Conservation (phyloP, 2,888 invertebrate genomes). For the Crepidodera aurea region DNA sequence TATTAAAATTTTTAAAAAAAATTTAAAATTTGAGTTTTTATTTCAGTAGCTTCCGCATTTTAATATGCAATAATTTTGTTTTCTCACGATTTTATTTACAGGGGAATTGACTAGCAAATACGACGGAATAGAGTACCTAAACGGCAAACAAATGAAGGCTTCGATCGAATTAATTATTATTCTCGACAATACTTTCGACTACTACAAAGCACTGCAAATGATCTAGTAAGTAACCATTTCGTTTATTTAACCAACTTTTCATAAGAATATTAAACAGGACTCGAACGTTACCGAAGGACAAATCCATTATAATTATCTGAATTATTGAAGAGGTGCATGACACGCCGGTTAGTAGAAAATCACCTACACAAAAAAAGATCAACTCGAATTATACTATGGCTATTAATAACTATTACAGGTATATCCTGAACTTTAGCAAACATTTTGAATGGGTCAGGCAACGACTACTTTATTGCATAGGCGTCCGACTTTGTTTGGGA, state of each 20-base stretch:
- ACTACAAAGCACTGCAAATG: conserved; percentile 66
- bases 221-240: conserved; percentile 61
- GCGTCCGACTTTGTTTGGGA: too few species aligned
- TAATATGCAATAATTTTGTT: too few species aligned
- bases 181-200: conserved; percentile 68
- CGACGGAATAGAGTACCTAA: conserved; percentile 45
- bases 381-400: background rate
- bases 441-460: background rate
- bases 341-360: background rate
- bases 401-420: background rate
- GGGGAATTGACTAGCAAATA: conserved; percentile 44
- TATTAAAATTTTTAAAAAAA: too few species aligned
- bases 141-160: conserved; percentile 53
- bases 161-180: conserved; percentile 67
- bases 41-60: too few species aligned
- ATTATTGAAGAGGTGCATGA: conserved; percentile 4
- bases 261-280: conserved; percentile 7
- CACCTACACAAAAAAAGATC: conserved; percentile 1
- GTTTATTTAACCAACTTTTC: background rate
- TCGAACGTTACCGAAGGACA: conserved; percentile 6
- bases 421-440: background rate
- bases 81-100: conserved; percentile 12
- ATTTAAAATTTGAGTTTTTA: too few species aligned
- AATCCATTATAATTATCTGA: background rate
- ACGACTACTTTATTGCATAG: too few species aligned